Evolutionary conservation across 1,140 invertebrate genomes (phyloP), one percentile per base, ranked within the genome.

Genomic region (Dolichoris vasculosae): DNA sequence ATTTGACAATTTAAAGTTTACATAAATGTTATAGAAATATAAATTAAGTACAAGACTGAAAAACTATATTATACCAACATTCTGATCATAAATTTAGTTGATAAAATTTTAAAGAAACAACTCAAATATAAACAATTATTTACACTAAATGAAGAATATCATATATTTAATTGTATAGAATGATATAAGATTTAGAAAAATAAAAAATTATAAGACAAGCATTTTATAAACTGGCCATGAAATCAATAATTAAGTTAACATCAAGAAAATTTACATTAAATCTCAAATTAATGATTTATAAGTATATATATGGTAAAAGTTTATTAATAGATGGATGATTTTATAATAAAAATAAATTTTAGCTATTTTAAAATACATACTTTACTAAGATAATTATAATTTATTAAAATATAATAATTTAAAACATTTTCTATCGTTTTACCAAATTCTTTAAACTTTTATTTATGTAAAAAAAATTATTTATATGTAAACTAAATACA

Each of bases 231-330:
- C 48, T 63, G 51, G 38, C 71, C 51, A 73, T 75, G n/a, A 83
- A 38, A 83, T 83, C 48, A 83, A 20, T 76, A 43, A 76, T 55
- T n/a, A n/a, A n/a, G n/a, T n/a, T n/a, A n/a, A n/a, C n/a, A 64
- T 26, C 40, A 73, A 75, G 55, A 38, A 82, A 73, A 82, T 82
- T n/a, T 73, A 82, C 48, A 82, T 20, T 73, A 59, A 55, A 40
- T 38, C 80, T 71, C 71, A 40, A 32, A 30, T 23, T 43, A 69
- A 81, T 67, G 11, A 81, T 71, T 71, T 59, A 48, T 82, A 48
- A 51, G 23, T 26, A 75, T n/a, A 46, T 43, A 30, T 81, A 67
- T 67, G 38, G 59, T 67, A 80, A 80, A 64, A 79, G n/a, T 63
- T 8, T 23, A 63, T 30, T 79, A 4, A 63, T 63, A 4, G 43